Evolutionary conservation across 2,113 vertebrate genomes (phyloP).

Genomic region (Heloderma charlesbogerti): DNA sequence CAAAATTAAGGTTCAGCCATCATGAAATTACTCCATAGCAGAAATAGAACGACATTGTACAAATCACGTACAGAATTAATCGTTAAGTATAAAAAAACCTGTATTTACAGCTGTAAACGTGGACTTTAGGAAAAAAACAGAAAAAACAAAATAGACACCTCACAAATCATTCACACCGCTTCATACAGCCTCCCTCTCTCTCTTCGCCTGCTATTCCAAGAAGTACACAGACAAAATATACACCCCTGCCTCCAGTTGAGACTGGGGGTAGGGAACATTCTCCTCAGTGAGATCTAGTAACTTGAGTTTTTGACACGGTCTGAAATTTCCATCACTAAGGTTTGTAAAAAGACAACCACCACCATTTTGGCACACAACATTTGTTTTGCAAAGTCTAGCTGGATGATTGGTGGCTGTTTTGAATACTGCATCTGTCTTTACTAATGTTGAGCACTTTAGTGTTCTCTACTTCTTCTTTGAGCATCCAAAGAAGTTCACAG

Average conservation of each 20-base stretch:
- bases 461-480: not conserved
- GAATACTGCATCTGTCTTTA: not conserved
- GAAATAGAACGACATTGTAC: slow-evolving; percentile 82
- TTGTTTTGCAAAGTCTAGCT: not conserved
- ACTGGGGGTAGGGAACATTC: not conserved
- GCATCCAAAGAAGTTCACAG: not conserved
- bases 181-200: slow-evolving; percentile 32
- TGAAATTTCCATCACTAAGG: not conserved
- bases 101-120: slow-evolving; percentile 85
- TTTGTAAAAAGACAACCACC: too few relatives aligned
- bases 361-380: too few relatives aligned
- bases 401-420: not conserved
- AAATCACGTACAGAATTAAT: slow-evolving; percentile 79
- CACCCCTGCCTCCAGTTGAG: slow-evolving; percentile 1
- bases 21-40: slow-evolving; percentile 80
- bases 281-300: not conserved
- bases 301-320: not conserved
- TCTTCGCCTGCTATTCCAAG: not conserved
- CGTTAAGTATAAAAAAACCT: slow-evolving; percentile 82
- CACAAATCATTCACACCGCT: slow-evolving; percentile 35
- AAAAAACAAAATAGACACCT: not conserved
- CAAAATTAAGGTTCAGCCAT: slow-evolving; percentile 77
- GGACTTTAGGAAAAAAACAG: slow-evolving; percentile 63
- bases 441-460: not conserved
- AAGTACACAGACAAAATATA: not conserved